phyloP scores from a whole-genome alignment of 2,888 invertebrate species.

The Tetragnatha montana region DNA sequence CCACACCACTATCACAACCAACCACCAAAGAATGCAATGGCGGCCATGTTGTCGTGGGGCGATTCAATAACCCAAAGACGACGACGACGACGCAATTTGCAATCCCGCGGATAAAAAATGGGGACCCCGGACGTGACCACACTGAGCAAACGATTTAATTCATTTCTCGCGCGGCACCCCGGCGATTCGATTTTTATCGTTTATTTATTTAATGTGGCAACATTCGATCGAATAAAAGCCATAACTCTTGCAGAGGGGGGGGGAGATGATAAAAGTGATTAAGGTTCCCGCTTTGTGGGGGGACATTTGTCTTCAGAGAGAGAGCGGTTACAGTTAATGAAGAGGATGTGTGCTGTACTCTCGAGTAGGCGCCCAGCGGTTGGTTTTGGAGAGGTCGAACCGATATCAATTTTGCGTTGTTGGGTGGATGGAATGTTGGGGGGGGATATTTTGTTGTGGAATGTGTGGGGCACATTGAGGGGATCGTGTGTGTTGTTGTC shows the following conservation, averaged over 20 bases:
- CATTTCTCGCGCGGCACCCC: constrained; percentile 16
- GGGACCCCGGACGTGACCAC: constrained; percentile 38
- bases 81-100: constrained; percentile 31
- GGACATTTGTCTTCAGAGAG: neutral
- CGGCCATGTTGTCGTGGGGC: neutral
- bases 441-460: no score
- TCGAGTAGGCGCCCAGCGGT: neutral
- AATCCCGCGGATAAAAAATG: constrained; percentile 38
- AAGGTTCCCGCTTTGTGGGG: neutral
- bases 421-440: no score
- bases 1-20: constrained; percentile 6
- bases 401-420: no score
- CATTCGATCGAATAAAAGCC: constrained; percentile 17
- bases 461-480: no score
- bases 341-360: neutral
- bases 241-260: neutral
- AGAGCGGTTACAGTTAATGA: neutral
- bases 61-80: constrained; percentile 27
- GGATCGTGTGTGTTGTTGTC: no score
- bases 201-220: constrained; percentile 24
- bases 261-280: neutral
- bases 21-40: constrained; percentile 32
- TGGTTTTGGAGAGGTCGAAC: no score
- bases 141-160: constrained; percentile 32
- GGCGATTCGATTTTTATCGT: constrained; percentile 17